These are phyloP conservation scores for Diadophis punctatus DNA, from an alignment of 2,113 vertebrate genomes.

Conservation along the genomic window DNA sequence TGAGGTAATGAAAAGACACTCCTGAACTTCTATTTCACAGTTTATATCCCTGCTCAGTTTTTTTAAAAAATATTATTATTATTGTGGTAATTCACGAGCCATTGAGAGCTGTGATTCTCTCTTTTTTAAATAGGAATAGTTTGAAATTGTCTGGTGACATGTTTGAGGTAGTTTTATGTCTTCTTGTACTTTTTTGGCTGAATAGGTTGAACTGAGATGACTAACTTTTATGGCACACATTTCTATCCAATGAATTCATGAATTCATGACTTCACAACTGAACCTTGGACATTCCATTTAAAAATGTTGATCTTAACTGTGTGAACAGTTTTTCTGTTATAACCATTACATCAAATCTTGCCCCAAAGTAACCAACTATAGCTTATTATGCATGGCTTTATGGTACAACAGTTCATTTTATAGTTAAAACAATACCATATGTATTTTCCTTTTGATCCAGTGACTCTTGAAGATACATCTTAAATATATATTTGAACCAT, in stretches of 20 bases:
- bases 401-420: background rate
- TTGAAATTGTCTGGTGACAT: background rate
- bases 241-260: constrained; percentile 32
- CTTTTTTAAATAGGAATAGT: background rate
- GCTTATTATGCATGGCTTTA: background rate
- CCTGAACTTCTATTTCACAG: background rate
- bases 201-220: constrained; percentile 37
- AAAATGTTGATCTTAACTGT: constrained; percentile 31
- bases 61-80: background rate
- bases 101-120: constrained; percentile 8
- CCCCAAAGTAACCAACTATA: background rate
- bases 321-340: constrained; percentile 14
- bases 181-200: constrained; percentile 4
- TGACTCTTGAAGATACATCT: background rate
- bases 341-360: background rate
- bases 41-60: background rate
- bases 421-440: background rate
- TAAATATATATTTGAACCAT: background rate
- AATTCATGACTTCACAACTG: constrained; percentile 50
- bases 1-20: background rate
- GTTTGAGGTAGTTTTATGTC: constrained; percentile 20
- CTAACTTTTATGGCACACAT: constrained; percentile 41
- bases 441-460: background rate
- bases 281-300: constrained; percentile 46
- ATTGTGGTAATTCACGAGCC: background rate